These are phyloP conservation scores for Linnaemya tessellans DNA, from an alignment of 2,888 invertebrate species.

Conservation along the genomic window DNA sequence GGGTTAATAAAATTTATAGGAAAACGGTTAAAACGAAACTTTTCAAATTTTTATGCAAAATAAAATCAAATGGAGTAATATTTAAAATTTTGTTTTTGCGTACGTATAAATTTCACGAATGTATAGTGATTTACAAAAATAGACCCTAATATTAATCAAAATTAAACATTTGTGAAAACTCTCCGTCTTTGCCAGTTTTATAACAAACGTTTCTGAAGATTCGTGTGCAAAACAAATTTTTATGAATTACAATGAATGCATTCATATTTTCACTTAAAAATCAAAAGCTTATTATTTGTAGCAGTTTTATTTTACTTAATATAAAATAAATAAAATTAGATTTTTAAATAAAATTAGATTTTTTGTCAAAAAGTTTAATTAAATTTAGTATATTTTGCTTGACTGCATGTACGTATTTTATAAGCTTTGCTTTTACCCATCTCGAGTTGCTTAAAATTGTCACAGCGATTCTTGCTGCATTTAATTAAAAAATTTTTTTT, in stretches of 20 bases:
- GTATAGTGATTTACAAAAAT: no score
- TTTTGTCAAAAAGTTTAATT: conserved; percentile 7
- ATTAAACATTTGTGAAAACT: no score
- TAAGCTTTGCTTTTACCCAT: conserved; percentile 41
- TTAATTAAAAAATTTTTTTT: background rate
- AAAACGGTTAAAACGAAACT: no score
- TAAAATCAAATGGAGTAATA: no score
- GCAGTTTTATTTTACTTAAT: conserved; percentile 35
- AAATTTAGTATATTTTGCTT: background rate
- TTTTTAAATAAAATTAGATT: background rate
- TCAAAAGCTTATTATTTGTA: conserved; percentile 42
- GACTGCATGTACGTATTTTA: conserved; percentile 35
- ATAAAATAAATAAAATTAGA: background rate
- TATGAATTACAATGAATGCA: conserved; percentile 1
- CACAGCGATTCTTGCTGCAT: background rate
- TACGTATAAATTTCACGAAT: no score
- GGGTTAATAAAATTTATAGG: no score
- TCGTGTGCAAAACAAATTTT: no score
- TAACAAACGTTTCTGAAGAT: no score
- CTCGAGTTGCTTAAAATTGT: background rate
- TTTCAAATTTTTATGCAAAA: no score
- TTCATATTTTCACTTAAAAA: conserved; percentile 19
- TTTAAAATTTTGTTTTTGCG: no score
- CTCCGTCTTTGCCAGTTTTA: no score
- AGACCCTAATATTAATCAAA: no score